Conservation (phyloP, 1,140 invertebrate genomes). For the Littorina saxatilis region DNA sequence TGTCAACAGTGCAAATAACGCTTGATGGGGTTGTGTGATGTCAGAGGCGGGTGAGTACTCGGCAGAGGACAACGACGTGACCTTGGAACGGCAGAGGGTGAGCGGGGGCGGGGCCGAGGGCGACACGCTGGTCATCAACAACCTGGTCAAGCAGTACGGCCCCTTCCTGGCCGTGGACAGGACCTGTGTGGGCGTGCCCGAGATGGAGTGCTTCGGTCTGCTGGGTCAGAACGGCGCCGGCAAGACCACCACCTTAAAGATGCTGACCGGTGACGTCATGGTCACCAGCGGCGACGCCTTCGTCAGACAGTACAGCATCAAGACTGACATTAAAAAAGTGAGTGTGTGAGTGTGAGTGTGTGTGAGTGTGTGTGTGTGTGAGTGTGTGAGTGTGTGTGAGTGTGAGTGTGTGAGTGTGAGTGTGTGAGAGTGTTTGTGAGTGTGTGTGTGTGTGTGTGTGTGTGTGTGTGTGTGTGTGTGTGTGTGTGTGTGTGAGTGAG, state of each 20-base stretch:
- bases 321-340: conserved; percentile 76
- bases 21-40: too few relatives aligned
- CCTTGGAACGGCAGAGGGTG: conserved; percentile 51
- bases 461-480: too few relatives aligned
- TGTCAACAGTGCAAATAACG: too few relatives aligned
- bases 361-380: too few relatives aligned
- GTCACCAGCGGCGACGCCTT: conserved; percentile 71
- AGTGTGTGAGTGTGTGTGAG: too few relatives aligned
- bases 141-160: conserved; percentile 78
- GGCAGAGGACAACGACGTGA: conserved; percentile 58
- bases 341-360: too few relatives aligned
- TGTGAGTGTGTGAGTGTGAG: too few relatives aligned
- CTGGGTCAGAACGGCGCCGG: conserved; percentile 92
- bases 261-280: conserved; percentile 82
- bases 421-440: too few relatives aligned
- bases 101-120: not conserved
- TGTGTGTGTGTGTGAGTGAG: too few relatives aligned
- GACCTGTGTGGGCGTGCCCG: conserved; percentile 64
- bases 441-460: too few relatives aligned
- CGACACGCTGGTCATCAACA: conserved; percentile 61
- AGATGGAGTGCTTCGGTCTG: conserved; percentile 92
- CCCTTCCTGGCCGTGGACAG: conserved; percentile 81
- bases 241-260: conserved; percentile 92
- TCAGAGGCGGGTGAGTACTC: not conserved
- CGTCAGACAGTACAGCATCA: conserved; percentile 64